Base-by-base conservation (phyloP, 1,140 invertebrate species). In the Platyscapa corneri region DNA sequence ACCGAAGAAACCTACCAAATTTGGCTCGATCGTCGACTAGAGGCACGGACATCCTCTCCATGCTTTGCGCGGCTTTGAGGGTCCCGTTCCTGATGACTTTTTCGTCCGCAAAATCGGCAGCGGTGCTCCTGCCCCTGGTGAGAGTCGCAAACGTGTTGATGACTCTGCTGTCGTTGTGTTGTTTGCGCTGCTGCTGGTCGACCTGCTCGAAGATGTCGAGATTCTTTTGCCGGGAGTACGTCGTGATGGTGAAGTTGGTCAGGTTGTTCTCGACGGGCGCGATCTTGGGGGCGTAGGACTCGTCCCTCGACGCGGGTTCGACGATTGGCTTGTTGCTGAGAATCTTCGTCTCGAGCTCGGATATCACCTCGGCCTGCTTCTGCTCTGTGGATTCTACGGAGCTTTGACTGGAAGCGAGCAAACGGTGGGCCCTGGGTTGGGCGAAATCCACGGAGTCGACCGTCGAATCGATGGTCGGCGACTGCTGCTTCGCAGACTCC, bases 191-290 rank as follows among this genome's bases (percentile, higher is more conserved):
- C 0, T 37, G 76, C 49, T 78, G 65, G 7, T 90, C 84, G 0
- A 84, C 75, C 23, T 91, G 89, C 0, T 91, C 90, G 42, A 91
- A 94, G 72, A 94, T 93, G 42, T 93, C 90, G 1, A 91, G 27
- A 64, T 87, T 91, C 53, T 91, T 93, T 46, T 90, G 90, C 12
- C 88, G 89, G 7, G 91, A 88, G 37, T 94, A 94, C 0, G 93
- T 93, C 0, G 93, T 92, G 16, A 94, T 93, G 1, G 90, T 93
- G 82, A 94, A 94, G 81, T 94, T 94, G 0, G 92, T 90, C 46
- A 93, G 53, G 6, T 91, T 92, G 67, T 93, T 93, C 67, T 93
- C 91, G 0, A 91, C 79, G 0, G 92, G 92, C 0, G 91, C 91
- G 3, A 93, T 87, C 77, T 89, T 89, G 0, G 89, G 89, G 0